These are phyloP conservation scores for Phaonia tiefii DNA, from an alignment of 2,888 invertebrate genomes.

Conservation along the genomic window DNA sequence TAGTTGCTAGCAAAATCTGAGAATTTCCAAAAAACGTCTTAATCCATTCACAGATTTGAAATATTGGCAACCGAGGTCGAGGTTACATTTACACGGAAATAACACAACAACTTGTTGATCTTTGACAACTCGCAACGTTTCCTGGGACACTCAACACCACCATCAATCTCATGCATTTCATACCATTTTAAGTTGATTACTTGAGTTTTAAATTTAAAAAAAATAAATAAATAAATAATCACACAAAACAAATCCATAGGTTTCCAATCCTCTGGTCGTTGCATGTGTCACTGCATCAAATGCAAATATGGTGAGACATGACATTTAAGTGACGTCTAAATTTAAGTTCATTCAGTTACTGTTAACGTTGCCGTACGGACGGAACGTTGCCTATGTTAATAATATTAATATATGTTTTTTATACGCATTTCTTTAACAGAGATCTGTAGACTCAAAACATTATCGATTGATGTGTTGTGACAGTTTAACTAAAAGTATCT, in stretches of 20 bases:
- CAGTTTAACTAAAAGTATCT: slow-evolving; percentile 40
- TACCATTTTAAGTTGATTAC: slow-evolving; percentile 39
- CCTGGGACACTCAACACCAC: neutral
- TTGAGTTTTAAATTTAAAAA: neutral
- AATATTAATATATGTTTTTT: slow-evolving; percentile 52
- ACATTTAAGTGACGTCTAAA: slow-evolving; percentile 77
- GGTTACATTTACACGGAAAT: too few relatives aligned
- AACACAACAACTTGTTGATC: too few relatives aligned
- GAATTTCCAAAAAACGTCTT: too few relatives aligned
- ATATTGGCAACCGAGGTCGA: too few relatives aligned
- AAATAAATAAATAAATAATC: too few relatives aligned
- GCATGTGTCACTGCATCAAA: slow-evolving; percentile 60
- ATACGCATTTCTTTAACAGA: slow-evolving; percentile 47
- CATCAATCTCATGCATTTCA: slow-evolving; percentile 17
- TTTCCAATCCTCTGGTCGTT: slow-evolving; percentile 20
- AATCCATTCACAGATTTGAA: too few relatives aligned
- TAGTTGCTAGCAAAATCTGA: too few relatives aligned
- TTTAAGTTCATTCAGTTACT: slow-evolving; percentile 60
- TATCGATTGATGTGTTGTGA: neutral
- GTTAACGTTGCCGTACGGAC: slow-evolving; percentile 18
- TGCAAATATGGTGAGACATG: slow-evolving; percentile 71
- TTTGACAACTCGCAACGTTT: too few relatives aligned
- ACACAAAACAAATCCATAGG: too few relatives aligned
- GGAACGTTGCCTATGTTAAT: slow-evolving; percentile 12
- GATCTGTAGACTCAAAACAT: neutral